Percentiles rank a stretch among this genome's conserved stretches.
Evolutionary conservation across 2,888 invertebrate genomes (phyloP).

Genomic region (Cerastoderma edule): DNA sequence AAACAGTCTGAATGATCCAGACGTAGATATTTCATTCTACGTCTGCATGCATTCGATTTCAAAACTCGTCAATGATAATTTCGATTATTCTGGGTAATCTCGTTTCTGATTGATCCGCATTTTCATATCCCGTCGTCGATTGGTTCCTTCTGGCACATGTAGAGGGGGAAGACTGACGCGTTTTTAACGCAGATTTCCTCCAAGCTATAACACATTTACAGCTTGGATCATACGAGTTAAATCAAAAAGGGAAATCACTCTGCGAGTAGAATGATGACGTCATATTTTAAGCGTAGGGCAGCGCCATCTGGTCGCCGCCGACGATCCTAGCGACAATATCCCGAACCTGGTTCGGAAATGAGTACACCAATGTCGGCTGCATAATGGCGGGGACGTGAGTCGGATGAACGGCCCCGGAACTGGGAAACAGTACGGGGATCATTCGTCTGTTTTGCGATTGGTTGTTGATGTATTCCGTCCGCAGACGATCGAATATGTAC

Average conservation of each 20-base stretch:
- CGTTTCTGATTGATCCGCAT: too few relatives aligned
- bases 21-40: too few relatives aligned
- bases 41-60: too few relatives aligned
- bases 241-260: too few relatives aligned
- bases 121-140: too few relatives aligned
- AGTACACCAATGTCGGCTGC: slow-evolving; percentile 40
- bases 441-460: slow-evolving; percentile 35
- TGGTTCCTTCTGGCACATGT: too few relatives aligned
- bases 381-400: slow-evolving; percentile 42
- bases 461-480: slow-evolving; percentile 42
- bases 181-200: background rate
- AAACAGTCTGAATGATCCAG: too few relatives aligned
- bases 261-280: too few relatives aligned
- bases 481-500: slow-evolving; percentile 52
- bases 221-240: too few relatives aligned
- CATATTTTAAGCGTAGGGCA: background rate
- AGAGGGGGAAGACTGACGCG: too few relatives aligned
- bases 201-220: background rate
- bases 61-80: too few relatives aligned
- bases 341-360: slow-evolving; percentile 22
- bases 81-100: too few relatives aligned
- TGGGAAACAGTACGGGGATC: slow-evolving; percentile 46
- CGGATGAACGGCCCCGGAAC: slow-evolving; percentile 24
- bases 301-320: background rate
- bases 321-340: slow-evolving; percentile 28